These are phyloP conservation scores for Drosophila mauritiana DNA, from an alignment of 1,140 invertebrate genomes.

Conservation along the genomic window DNA sequence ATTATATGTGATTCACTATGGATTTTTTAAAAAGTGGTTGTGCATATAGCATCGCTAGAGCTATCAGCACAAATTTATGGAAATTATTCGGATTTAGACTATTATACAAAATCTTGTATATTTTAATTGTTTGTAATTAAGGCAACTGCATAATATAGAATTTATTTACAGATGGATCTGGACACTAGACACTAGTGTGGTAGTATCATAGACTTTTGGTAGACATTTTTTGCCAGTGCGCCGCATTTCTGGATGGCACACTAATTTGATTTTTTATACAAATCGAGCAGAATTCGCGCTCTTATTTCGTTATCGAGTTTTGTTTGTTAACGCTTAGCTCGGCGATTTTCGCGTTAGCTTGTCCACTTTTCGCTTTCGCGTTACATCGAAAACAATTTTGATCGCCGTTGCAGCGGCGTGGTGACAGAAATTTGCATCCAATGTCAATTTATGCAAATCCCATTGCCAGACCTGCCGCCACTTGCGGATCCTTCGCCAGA, in stretches of 20 bases:
- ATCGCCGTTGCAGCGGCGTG: conserved; percentile 42
- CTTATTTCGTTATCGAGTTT: conserved; percentile 80
- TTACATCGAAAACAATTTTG: conserved; percentile 71
- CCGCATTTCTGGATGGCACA: conserved; percentile 56
- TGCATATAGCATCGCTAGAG: too few relatives aligned
- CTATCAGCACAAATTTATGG: too few relatives aligned
- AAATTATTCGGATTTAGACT: too few relatives aligned
- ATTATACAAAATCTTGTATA: too few relatives aligned
- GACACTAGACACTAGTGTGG: too few relatives aligned
- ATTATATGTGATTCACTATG: too few relatives aligned
- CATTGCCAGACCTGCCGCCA: conserved; percentile 50
- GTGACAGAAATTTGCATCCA: conserved; percentile 72
- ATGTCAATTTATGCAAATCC: conserved; percentile 79
- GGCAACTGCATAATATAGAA: too few relatives aligned
- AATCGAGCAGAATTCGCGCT: conserved; percentile 59
- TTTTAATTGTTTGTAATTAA: too few relatives aligned
- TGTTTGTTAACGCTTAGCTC: conserved; percentile 81
- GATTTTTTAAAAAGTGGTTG: too few relatives aligned
- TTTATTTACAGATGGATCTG: too few relatives aligned
- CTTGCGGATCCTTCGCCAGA: conserved; percentile 12
- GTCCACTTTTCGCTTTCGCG: conserved; percentile 17
- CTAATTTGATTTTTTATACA: conserved; percentile 80
- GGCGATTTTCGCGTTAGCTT: conserved; percentile 60
- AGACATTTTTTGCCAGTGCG: not conserved
- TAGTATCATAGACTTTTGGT: too few relatives aligned